phyloP scores from a whole-genome alignment of 2,888 invertebrate genomes.

The Hydrotaea diabolus region DNA sequence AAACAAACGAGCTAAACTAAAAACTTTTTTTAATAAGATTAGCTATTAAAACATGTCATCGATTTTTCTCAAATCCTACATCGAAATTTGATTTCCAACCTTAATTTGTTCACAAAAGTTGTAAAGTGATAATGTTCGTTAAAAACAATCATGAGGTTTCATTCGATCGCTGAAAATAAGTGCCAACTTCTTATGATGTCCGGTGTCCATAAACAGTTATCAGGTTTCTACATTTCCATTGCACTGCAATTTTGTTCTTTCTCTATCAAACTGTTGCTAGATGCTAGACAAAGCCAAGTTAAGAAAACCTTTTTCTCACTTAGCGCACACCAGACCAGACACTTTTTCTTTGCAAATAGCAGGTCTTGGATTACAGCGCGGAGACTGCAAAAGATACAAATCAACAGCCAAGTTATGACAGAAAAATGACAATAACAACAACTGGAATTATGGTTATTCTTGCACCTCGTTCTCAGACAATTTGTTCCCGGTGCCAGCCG shows the following conservation, averaged over 20 bases:
- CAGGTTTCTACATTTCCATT: neutral
- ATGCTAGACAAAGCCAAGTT: neutral
- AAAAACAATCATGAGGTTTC: neutral
- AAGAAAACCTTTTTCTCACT: neutral
- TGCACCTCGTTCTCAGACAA: constrained; percentile 43
- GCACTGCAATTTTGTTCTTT: constrained; percentile 2
- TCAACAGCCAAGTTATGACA: neutral
- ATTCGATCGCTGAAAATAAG: neutral
- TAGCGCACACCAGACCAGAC: neutral
- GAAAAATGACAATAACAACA: neutral
- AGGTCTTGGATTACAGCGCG: constrained; percentile 5
- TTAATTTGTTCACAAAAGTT: no score
- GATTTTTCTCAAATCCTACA: no score
- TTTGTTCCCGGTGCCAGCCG: constrained; percentile 37
- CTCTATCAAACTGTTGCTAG: neutral
- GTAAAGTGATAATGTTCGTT: neutral
- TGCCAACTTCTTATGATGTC: neutral
- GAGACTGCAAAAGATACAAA: neutral
- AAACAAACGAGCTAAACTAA: no score
- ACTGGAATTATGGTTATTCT: constrained; percentile 52
- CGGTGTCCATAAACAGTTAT: neutral
- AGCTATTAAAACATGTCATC: no score
- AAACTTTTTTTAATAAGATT: no score
- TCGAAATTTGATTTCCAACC: no score
- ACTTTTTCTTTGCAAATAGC: neutral